Evolutionary conservation across 2,797 vertebrate genomes (phyloP), one percentile per base, ranked within the genome.

Genomic region (Sebastes paucispinis): DNA sequence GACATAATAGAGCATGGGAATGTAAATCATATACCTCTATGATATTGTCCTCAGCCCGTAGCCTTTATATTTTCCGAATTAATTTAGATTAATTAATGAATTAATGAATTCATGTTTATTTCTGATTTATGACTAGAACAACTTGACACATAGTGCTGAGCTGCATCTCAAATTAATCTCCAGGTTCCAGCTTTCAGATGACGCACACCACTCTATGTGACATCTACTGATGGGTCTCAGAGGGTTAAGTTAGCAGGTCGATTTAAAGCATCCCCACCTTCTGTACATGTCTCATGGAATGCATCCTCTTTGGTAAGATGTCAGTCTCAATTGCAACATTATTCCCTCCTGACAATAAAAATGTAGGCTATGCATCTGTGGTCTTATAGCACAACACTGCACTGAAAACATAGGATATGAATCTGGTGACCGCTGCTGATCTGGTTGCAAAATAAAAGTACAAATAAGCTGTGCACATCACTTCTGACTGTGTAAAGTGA

Each of bases 371-470:
- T 67, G 5, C 25, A 31, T 50, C 5, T 14, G 27, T 50, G 58
- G 6, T 34, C 4, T 14, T 14, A 2, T 2, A 2, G 5, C 16
- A 27, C 20, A 20, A 6, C 22, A 70, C 6, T n/a, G 13, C 34
- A 32, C 4, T 34, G 20, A 39, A 67, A n/a, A 67, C 70, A 25
- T 29, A 47, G 24, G 14, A n/a, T 14, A 59, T 47, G 11, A n/a
- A 66, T 73, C 63, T 60, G 27, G 8, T 27, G 12, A 34, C 25
- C 2, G 29, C 12, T 8, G 34, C 57, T 72, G 66, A 81, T 32
- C 31, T 20, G 75, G 59, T 62, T 82, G 64, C 72, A 65, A 70
- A 50, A 83, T 60, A n/a, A 58, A 71, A 18, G n/a, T 31, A n/a
- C 18, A 29, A 47, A 74, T 32, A 62, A 58, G 8, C 22, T 54